Base-by-base conservation (phyloP, 2,113 vertebrate species). In the cattle (Bos taurus) region DNA sequence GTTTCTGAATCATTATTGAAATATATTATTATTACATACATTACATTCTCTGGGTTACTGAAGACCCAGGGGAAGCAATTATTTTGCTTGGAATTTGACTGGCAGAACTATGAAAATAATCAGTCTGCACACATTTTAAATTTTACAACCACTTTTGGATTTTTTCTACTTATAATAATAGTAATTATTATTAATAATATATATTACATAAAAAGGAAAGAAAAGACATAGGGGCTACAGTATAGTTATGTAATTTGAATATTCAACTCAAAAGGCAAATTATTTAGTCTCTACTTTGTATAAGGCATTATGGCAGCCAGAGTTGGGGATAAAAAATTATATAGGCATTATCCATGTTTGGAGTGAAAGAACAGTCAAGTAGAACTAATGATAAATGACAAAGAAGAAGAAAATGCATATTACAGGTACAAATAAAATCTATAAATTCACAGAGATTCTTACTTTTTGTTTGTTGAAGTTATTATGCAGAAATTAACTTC, bases 141-240 rank as follows among this genome's bases (percentile, higher is more conserved):
- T 91, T 95, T 97, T 93, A 82, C 54, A 95, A 92, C 5, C 28
- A 59, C 21, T 87, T 78, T 94, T 62, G 14, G 33, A 2, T 40
- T 67, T 95, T 94, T 94, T 64, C 19, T 43, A 87, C 36, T 92
- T 88, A 1, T 91, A 96, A 96, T 97, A 84, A 96, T 77, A 96
- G 80, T 85, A 92, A 93, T 97, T 95, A 97, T 91, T 91, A 89
- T 96, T 97, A 97, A 95, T 83, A 96, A 97, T 84, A 3, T 19
- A 93, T 87, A 89, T 67, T 90, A 2, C 7, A 85, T 84, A 90
- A 77, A 77, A 82, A 50, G 33, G 12, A 74, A 83, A 87, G 2
- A 30, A 90, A 83, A 91, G 14, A 85, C 82, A 52, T 84, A 46
- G 14, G 57, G 85, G 74, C 6, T 62, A 92, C 74, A 43, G 17